A percentile compares a stretch with the other conserved stretches of the same genome.
Conservation (phyloP, 64 coral and sea anemone genomes). For the Montipora foliosa region DNA sequence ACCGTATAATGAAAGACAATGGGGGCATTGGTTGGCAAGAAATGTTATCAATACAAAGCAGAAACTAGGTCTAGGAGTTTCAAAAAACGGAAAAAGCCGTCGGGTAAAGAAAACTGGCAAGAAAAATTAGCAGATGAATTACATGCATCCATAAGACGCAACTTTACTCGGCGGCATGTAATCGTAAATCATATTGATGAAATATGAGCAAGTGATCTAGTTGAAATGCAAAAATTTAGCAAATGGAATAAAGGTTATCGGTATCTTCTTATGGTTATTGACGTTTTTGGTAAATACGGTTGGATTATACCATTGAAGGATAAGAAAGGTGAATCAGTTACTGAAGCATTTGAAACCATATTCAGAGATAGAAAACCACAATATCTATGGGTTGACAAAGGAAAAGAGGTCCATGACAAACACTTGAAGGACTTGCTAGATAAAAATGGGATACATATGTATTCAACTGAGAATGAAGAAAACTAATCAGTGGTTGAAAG, state of each 20-base stretch:
- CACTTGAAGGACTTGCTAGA: slow-evolving; percentile 2
- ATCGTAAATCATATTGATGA: slow-evolving; percentile 35
- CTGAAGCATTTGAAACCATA: slow-evolving; percentile 22
- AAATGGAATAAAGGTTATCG: slow-evolving; percentile 62
- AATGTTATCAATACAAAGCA: too few species aligned
- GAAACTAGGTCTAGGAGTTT: too few species aligned
- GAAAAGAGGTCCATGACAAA: slow-evolving; percentile 47
- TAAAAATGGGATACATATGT: background rate
- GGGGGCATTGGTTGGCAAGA: too few species aligned
- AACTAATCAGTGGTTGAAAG: slow-evolving; percentile 32
- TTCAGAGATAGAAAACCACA: slow-evolving; percentile 33
- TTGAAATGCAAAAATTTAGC: slow-evolving; percentile 52
- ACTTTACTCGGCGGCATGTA: background rate
- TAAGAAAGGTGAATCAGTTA: slow-evolving; percentile 7
- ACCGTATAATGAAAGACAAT: too few species aligned
- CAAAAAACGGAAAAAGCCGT: too few species aligned
- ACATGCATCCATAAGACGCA: too few species aligned
- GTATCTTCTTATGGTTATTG: slow-evolving; percentile 5
- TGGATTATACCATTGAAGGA: slow-evolving; percentile 26
- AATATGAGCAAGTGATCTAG: slow-evolving; percentile 4
- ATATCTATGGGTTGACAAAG: slow-evolving; percentile 46
- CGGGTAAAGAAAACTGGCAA: too few species aligned
- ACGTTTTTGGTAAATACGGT: slow-evolving; percentile 47
- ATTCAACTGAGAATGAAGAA: slow-evolving; percentile 57
- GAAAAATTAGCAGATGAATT: too few species aligned